Conservation (phyloP, 23 tunicate species). For the Clavelina lepadiformis region DNA sequence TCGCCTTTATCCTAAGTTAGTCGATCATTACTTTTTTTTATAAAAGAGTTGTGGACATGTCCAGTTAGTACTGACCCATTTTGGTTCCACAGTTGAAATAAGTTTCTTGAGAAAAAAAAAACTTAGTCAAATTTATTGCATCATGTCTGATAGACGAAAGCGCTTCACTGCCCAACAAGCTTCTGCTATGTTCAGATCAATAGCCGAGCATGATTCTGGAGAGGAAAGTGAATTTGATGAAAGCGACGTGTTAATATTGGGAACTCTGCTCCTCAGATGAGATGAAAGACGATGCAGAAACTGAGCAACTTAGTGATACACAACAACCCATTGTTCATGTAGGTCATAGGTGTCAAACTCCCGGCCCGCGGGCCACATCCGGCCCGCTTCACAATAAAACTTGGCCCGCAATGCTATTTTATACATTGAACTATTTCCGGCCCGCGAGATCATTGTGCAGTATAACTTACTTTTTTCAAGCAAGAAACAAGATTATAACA, state of each 20-base stretch:
- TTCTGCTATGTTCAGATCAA: conserved; percentile 10
- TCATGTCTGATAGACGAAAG: conserved; percentile 13
- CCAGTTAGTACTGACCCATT: conserved; percentile 15
- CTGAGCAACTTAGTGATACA: conserved; percentile 11
- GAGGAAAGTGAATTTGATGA: conserved; percentile 19
- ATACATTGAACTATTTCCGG: too few relatives aligned
- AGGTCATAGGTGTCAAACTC: too few relatives aligned
- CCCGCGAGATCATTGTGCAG: too few relatives aligned
- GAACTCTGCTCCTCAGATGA: conserved; percentile 28
- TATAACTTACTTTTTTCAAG: too few relatives aligned
- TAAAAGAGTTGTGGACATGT: conserved; percentile 8
- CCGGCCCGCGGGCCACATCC: too few relatives aligned
- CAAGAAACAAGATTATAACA: too few relatives aligned
- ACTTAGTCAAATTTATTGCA: conserved; percentile 20
- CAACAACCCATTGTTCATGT: conserved; percentile 12
- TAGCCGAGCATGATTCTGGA: conserved; percentile 22
- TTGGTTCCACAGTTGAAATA: conserved; percentile 16
- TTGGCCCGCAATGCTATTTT: too few relatives aligned
- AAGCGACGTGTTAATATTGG: conserved; percentile 14
- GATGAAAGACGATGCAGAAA: conserved; percentile 21
- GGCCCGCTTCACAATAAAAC: too few relatives aligned
- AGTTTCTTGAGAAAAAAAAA: not conserved
- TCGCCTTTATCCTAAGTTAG: not conserved
- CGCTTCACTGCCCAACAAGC: conserved; percentile 8
- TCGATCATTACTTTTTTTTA: conserved; percentile 7